Conservation (phyloP, 2,888 invertebrate genomes). For the Seira sanloemensis region DNA sequence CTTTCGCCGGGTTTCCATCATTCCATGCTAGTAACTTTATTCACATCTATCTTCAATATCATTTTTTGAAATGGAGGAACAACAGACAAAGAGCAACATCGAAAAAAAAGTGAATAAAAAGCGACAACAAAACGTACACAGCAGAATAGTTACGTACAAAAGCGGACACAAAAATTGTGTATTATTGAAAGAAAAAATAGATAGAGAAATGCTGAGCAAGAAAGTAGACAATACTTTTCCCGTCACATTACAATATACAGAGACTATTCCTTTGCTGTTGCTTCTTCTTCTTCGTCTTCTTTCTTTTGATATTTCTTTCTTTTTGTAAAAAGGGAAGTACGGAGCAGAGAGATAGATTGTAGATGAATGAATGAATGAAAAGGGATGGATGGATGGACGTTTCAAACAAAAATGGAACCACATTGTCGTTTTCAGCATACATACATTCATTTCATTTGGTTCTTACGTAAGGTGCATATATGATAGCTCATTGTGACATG, state of each 20-base stretch:
- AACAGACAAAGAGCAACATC: slow-evolving; percentile 26
- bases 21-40: too few relatives aligned
- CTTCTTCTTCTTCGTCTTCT: slow-evolving; percentile 46
- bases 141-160: slow-evolving; percentile 47
- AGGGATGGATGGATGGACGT: slow-evolving; percentile 61
- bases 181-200: slow-evolving; percentile 42
- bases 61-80: slow-evolving; percentile 14
- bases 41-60: not conserved
- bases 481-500: slow-evolving; percentile 27
- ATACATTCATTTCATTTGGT: not conserved
- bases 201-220: slow-evolving; percentile 57
- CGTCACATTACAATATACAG: slow-evolving; percentile 64
- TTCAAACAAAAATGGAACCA: slow-evolving; percentile 65
- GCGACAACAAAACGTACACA: slow-evolving; percentile 62
- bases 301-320: slow-evolving; percentile 55
- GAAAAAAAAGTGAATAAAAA: slow-evolving; percentile 38
- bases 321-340: slow-evolving; percentile 57
- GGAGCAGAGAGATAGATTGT: slow-evolving; percentile 46
- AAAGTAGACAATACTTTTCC: slow-evolving; percentile 66
- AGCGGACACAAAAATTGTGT: slow-evolving; percentile 63
- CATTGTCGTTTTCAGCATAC: slow-evolving; percentile 35
- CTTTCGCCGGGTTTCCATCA: too few relatives aligned
- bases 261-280: slow-evolving; percentile 23
- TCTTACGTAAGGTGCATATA: not conserved
- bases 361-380: slow-evolving; percentile 52